These are phyloP conservation scores for Drosophila ohnishii DNA, from an alignment of 1,140 invertebrate species.

Conservation along the genomic window DNA sequence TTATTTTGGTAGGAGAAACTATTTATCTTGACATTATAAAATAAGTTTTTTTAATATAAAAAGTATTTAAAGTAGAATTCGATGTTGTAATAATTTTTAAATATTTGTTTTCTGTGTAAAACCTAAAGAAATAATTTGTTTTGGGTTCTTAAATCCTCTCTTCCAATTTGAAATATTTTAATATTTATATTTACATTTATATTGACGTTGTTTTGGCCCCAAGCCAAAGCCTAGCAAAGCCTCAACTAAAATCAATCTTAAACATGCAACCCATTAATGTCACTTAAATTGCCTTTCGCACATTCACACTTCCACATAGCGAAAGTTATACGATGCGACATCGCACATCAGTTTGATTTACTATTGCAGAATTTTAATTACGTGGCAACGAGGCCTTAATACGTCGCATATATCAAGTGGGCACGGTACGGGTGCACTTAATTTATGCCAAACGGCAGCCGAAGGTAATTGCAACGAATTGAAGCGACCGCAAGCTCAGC, in stretches of 20 bases:
- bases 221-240: not conserved
- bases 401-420: slow-evolving; percentile 65
- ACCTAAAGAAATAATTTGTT: not conserved
- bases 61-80: not conserved
- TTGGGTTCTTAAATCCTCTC: not conserved
- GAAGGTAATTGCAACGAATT: slow-evolving; percentile 74
- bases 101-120: not conserved
- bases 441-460: slow-evolving; percentile 71
- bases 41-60: too few species aligned
- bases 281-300: slow-evolving; percentile 22
- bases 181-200: not conserved
- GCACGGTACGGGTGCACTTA: slow-evolving; percentile 60
- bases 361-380: slow-evolving; percentile 68
- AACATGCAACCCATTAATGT: slow-evolving; percentile 34
- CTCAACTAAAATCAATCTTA: slow-evolving; percentile 24
- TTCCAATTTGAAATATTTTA: not conserved
- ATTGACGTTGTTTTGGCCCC: not conserved
- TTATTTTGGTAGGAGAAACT: not conserved
- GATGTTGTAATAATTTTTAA: too few species aligned
- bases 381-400: slow-evolving; percentile 64
- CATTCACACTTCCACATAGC: slow-evolving; percentile 8
- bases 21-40: too few species aligned
- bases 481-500: slow-evolving; percentile 53
- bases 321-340: slow-evolving; percentile 1
- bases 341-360: slow-evolving; percentile 55